Percentiles rank a stretch among this genome's conserved stretches.
Conservation (phyloP, 2,797 vertebrate genomes). For the Oceanodroma leucorhoa region DNA sequence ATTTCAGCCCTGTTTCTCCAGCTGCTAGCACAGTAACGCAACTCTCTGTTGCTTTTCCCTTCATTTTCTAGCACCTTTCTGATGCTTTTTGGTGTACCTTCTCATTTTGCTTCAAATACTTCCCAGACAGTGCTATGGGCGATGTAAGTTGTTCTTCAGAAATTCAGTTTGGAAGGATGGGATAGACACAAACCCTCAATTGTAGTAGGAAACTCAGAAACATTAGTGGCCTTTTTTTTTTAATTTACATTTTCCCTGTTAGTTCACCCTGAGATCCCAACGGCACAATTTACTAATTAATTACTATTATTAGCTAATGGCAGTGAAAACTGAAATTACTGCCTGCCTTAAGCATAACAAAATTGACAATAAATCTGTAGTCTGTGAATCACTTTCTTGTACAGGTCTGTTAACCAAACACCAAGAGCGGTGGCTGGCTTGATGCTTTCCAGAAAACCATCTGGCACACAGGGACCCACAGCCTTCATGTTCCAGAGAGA, state of each 20-base stretch:
- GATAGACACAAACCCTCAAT: conserved; percentile 49
- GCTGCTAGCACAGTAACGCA: conserved; percentile 13
- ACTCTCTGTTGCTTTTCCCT: background rate
- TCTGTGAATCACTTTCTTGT: conserved; percentile 46
- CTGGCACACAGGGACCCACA: background rate
- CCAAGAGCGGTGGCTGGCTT: background rate
- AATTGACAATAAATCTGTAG: conserved; percentile 69
- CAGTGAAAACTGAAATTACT: conserved; percentile 76
- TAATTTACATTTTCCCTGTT: conserved; percentile 69
- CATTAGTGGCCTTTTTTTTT: conserved; percentile 47
- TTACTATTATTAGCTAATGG: conserved; percentile 79
- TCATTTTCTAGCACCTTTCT: conserved; percentile 49
- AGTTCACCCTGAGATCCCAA: conserved; percentile 74
- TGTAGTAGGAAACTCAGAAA: conserved; percentile 55
- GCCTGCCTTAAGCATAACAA: conserved; percentile 75
- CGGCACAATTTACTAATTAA: conserved; percentile 78
- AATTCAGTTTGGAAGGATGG: conserved; percentile 60
- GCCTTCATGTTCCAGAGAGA: background rate
- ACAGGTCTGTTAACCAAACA: conserved; percentile 24
- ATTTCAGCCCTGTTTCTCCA: conserved; percentile 39
- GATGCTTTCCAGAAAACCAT: background rate
- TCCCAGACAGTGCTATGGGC: conserved; percentile 56
- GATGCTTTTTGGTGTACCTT: conserved; percentile 40
- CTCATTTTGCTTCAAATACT: conserved; percentile 42
- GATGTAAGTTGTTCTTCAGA: conserved; percentile 57